A percentile compares a stretch with the other conserved stretches of the same genome.
Evolutionary conservation across 2,113 vertebrate species (phyloP).

Genomic region (Bos javanicus): DNA sequence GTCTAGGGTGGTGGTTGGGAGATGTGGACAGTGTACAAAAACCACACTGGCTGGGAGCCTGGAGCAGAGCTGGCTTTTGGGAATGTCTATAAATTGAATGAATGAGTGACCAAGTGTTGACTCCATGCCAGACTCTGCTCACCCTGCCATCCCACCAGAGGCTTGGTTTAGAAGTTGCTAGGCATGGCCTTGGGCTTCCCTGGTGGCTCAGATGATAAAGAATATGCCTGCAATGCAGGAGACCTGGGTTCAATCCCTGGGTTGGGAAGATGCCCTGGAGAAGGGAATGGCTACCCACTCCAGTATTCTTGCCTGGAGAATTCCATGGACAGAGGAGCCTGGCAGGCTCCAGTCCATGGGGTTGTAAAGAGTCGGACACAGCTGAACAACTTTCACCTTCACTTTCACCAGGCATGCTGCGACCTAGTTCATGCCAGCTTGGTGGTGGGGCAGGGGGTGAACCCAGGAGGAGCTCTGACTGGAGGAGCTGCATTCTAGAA

Average conservation of each 20-base stretch:
- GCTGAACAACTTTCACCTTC: background rate
- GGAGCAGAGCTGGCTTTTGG: background rate
- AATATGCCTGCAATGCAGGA: background rate
- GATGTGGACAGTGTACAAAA: background rate
- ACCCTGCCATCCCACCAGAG: background rate
- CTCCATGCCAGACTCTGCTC: background rate
- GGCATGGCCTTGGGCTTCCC: background rate
- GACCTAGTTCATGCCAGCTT: background rate
- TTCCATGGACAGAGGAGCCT: background rate
- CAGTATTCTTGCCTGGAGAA: background rate
- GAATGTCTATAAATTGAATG: background rate
- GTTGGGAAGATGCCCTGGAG: background rate
- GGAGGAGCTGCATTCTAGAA: background rate
- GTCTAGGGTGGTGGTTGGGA: background rate
- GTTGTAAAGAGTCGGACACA: fast-evolving
- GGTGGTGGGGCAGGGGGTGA: background rate
- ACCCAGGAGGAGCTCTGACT: background rate
- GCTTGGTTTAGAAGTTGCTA: background rate
- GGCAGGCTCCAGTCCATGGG: background rate
- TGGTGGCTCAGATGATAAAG: background rate
- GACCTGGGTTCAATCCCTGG: background rate
- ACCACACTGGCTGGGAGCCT: background rate
- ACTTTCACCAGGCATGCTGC: background rate
- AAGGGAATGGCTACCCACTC: background rate
- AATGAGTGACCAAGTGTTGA: background rate